Base-by-base conservation (phyloP, 2,888 invertebrate genomes). In the Tetrapedia diversipes region DNA sequence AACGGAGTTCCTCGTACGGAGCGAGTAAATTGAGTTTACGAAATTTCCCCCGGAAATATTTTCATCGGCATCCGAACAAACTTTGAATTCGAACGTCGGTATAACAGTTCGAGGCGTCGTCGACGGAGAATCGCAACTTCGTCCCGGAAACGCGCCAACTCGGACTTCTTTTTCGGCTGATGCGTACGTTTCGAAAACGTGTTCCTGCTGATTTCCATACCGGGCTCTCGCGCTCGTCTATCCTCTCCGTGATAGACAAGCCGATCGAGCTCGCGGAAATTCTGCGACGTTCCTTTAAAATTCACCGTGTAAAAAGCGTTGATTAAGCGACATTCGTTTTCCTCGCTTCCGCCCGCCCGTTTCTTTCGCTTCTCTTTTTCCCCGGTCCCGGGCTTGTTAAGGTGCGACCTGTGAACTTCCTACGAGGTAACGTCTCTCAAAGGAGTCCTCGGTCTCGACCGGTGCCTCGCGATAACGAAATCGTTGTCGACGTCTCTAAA, bases 251-350 rank as follows among this genome's bases (percentile, higher is more conserved):
- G n/a, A 19, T 32, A 53, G 65, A 47, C 65, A 34, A 43, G 11
- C 10, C 27, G 14, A 27, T 22, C 43, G 41, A 32, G 37, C 14
- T n/a, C 10, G 68, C 59, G 8, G n/a, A 61, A 57, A n/a, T 63
- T 65, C 57, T 19, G 32, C 32, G 22, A 22, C 22, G 16, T 64
- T 65, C 54, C 64, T 59, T 75, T 65, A 54, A 72, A 71, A 75
- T 71, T 65, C 63, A 63, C n/a, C 60, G 60, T 53, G 64, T 34
- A 72, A 63, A 29, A 60, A 64, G 47, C 73, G 77, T 81, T 81
- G 81, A 81, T 81, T 81, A 77, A 82, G 54, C 77, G 60, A 37
- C 57, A 45, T 47, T 51, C 65, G 63, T 57, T 68, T 47, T 56
- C 66, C 45, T 65, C 56, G 11, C 19, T 34, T 37, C 24, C 34